Base-by-base conservation (phyloP, 2,888 invertebrate genomes). In the Synergus umbraculus region DNA sequence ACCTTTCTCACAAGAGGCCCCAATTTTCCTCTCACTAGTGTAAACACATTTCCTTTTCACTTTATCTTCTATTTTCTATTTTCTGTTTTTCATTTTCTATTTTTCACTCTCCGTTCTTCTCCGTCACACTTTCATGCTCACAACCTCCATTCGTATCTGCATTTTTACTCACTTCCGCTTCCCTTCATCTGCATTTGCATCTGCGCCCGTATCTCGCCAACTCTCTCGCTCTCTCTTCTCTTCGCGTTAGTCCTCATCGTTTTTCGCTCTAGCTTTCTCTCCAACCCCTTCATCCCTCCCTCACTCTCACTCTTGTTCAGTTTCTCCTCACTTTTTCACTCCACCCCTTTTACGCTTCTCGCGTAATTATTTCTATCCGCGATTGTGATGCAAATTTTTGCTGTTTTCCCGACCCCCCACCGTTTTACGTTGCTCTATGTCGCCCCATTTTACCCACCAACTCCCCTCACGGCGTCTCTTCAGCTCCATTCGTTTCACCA, bases 311-410 rank as follows among this genome's bases (percentile, higher is more conserved):
- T 80, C 78, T 76, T 69, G 60, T 80, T 79, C 78, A 78, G 81
- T 80, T 79, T 77, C 78, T 82, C 81, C 76, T 63, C 79, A 78
- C 69, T 78, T 80, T 15, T 78, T 79, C 82, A 54, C 79, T 76
- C 81, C 83, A 58, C 73, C 83, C 86, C 84, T 86, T 85, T 84
- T 85, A 83, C 87, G 88, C 87, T 90, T 90, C 88, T 90, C 88
- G 88, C 89, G 90, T 91, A 91, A 92, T 92, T 92, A 91, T 92
- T 92, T 92, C 90, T 90, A 90, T 89, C 90, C 89, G 83, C 91
- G 90, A 92, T 92, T 92, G 92, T 92, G 83, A 92, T 92, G 92
- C 91, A 92, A 92, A 92, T 92, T 91, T 91, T 90, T 88, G 83
- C 89, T 91, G 90, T 80, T 82, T 83, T 82, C 65, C 77, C 77